Conservation (phyloP, 2,888 invertebrate genomes). For the Mythimna ferrago region DNA sequence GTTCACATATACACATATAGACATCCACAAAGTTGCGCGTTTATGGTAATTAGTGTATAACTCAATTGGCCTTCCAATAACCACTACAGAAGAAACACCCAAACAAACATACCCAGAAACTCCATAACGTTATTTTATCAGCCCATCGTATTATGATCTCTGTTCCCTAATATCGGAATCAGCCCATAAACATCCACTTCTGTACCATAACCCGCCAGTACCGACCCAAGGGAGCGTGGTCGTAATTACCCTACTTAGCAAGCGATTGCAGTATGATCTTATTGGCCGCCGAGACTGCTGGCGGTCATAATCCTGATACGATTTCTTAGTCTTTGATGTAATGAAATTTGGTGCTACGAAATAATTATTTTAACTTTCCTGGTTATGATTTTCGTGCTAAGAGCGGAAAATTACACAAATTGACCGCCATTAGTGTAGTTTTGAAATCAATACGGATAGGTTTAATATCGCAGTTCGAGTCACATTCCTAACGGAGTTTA, state of each 20-base stretch:
- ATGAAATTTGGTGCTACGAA: slow-evolving; percentile 12
- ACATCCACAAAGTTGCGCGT: no score
- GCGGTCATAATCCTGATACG: slow-evolving; percentile 37
- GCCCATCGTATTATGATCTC: slow-evolving; percentile 12
- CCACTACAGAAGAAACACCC: neutral
- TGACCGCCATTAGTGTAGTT: neutral
- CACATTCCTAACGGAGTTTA: no score
- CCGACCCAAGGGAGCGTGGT: slow-evolving; percentile 42
- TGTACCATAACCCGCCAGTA: slow-evolving; percentile 14
- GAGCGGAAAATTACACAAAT: no score
- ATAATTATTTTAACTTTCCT: slow-evolving; percentile 19
- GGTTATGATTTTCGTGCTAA: neutral
- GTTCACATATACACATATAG: no score
- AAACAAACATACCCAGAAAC: neutral
- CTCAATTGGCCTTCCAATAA: neutral
- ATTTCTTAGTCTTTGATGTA: slow-evolving; percentile 45
- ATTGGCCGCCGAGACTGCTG: slow-evolving; percentile 43
- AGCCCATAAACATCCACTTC: slow-evolving; percentile 39
- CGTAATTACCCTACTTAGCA: slow-evolving; percentile 57
- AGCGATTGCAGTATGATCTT: slow-evolving; percentile 56
- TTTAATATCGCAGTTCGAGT: no score
- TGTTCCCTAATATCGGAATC: slow-evolving; percentile 28
- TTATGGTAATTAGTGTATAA: no score
- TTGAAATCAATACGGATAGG: no score
- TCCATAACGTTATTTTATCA: slow-evolving; percentile 6